These are phyloP conservation scores for Apis florea DNA, from an alignment of 1,140 invertebrate genomes.

Conservation along the genomic window DNA sequence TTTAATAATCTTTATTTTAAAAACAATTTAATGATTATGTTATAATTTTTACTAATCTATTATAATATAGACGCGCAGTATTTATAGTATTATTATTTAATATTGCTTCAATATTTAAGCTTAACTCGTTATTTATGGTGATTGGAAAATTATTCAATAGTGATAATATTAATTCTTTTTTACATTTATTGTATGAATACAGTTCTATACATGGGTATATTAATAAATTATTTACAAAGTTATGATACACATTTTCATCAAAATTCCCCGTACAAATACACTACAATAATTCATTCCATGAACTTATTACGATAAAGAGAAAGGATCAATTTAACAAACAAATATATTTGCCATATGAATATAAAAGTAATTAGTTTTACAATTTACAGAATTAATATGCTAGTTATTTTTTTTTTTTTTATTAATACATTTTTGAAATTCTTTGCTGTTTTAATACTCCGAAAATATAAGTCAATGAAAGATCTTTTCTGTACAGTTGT, in stretches of 20 bases:
- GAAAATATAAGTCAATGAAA: constrained; percentile 19
- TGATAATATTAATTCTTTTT: constrained; percentile 60
- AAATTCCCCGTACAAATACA: constrained; percentile 37
- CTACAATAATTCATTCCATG: constrained; percentile 20
- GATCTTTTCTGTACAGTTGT: constrained; percentile 23
- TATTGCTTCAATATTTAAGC: constrained; percentile 39
- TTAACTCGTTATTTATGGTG: constrained; percentile 59
- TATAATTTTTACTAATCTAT: constrained; percentile 25
- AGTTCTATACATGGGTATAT: constrained; percentile 70
- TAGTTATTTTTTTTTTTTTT: background rate
- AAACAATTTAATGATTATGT: background rate
- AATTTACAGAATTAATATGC: constrained; percentile 8
- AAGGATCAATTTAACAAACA: constrained; percentile 14
- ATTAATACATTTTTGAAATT: constrained; percentile 47
- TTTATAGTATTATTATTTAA: constrained; percentile 46
- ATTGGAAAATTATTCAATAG: constrained; percentile 56
- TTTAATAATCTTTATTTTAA: background rate
- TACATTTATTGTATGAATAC: constrained; percentile 73
- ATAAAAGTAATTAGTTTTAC: constrained; percentile 42
- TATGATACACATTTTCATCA: constrained; percentile 67
- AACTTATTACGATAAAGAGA: constrained; percentile 22
- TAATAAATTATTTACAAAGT: constrained; percentile 79
- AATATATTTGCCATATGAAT: constrained; percentile 22
- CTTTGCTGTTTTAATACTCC: constrained; percentile 32
- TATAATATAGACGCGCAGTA: constrained; percentile 5